Conservation (phyloP, 2,888 invertebrate species). For the Autographa gamma region DNA sequence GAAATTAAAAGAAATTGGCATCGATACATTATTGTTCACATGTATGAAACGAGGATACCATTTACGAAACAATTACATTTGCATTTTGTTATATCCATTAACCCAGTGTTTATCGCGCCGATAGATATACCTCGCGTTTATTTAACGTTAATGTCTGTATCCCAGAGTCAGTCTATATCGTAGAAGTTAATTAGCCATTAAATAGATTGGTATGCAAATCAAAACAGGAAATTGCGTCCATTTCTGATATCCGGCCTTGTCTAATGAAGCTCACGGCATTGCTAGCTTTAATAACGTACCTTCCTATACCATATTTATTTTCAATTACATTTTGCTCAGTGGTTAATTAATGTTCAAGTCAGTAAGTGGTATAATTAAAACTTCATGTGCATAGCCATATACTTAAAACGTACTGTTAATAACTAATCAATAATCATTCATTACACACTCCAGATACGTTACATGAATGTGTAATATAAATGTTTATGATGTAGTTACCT, state of each 20-base stretch:
- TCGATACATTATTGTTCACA: background rate
- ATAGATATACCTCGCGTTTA: slow-evolving; percentile 14
- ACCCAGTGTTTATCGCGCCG: slow-evolving; percentile 28
- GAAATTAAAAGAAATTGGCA: background rate
- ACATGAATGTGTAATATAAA: too few species aligned
- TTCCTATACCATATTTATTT: slow-evolving; percentile 10
- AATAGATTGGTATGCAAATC: slow-evolving; percentile 54
- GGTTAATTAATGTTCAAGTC: slow-evolving; percentile 19
- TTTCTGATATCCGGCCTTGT: slow-evolving; percentile 49
- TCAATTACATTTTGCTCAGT: slow-evolving; percentile 29
- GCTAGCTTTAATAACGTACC: slow-evolving; percentile 33
- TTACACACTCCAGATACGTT: too few species aligned
- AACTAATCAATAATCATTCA: too few species aligned
- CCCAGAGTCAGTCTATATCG: slow-evolving; percentile 34
- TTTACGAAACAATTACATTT: slow-evolving; percentile 13
- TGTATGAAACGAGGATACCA: background rate
- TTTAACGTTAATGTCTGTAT: slow-evolving; percentile 47
- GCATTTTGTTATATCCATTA: slow-evolving; percentile 17
- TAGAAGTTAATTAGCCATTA: slow-evolving; percentile 55
- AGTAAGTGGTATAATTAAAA: slow-evolving; percentile 14
- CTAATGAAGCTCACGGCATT: slow-evolving; percentile 36
- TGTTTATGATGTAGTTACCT: too few species aligned
- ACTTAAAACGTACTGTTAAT: background rate
- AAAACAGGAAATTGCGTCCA: slow-evolving; percentile 55
- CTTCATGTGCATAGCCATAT: slow-evolving; percentile 10